Percentiles rank a stretch among this genome's conserved stretches.
phyloP scores from a whole-genome alignment of 2,888 invertebrate genomes.

The Trachelus tabidus region DNA sequence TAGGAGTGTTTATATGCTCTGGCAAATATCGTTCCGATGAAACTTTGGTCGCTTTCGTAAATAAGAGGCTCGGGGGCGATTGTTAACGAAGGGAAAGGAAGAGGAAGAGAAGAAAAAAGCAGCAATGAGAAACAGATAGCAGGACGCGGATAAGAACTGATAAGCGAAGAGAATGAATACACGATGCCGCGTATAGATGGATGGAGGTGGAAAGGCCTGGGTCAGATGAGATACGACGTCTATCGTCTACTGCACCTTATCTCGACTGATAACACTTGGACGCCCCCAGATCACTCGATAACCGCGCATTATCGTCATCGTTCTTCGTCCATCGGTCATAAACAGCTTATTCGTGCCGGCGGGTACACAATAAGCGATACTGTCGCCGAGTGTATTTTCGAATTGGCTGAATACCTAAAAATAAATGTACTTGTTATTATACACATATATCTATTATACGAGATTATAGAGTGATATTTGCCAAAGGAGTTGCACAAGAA shows the following conservation, averaged over 20 bases:
- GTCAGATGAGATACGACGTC: conserved; percentile 61
- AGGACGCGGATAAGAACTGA: conserved; percentile 11
- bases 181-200: conserved; percentile 9
- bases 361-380: too few species aligned
- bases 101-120: conserved; percentile 27
- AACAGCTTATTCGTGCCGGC: background rate
- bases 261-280: conserved; percentile 59
- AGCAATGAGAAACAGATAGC: conserved; percentile 14
- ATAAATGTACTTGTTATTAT: background rate
- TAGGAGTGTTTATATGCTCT: background rate
- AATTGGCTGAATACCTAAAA: background rate
- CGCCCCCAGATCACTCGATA: conserved; percentile 66
- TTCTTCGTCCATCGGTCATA: conserved; percentile 52
- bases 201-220: conserved; percentile 55
- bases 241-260: conserved; percentile 55
- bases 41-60: conserved; percentile 22
- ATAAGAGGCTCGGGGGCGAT: conserved; percentile 4
- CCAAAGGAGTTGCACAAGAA: background rate
- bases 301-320: conserved; percentile 56
- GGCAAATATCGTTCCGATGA: conserved; percentile 1
- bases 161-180: background rate
- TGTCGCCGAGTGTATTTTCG: background rate
- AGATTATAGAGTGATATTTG: background rate
- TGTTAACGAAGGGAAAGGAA: conserved; percentile 11
- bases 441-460: background rate